Base-by-base conservation (phyloP, 2,888 invertebrate genomes). In the Dicranocentrus wangi region DNA sequence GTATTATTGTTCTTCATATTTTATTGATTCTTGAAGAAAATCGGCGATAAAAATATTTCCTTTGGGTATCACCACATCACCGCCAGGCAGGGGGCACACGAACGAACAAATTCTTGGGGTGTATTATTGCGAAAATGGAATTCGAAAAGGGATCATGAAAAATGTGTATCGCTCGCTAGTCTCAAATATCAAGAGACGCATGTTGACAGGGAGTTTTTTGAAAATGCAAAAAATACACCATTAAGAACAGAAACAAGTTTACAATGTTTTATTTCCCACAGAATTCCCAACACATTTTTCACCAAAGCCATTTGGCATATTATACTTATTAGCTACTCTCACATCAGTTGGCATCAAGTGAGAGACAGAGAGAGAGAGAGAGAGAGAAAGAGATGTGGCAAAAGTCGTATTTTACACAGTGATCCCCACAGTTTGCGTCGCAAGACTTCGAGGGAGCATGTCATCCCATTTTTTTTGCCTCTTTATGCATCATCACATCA, bases 211-310 rank as follows among this genome's bases (percentile, higher is more conserved):
- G 10, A 47, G 39, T 39, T 39, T 39, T 39, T 13, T 13, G 13
- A 39, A 39, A 5, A 47, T 39, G 39, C 39, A 39, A 39, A 39
- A 8, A 15, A 47, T 47, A 47, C 55, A 55, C n/a, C n/a, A n/a
- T n/a, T n/a, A 19, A 55, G 51, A 51, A 39, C n/a, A n/a, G 21
- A 43, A 65, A 65, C 65, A 65, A 65, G 65, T 65, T 65, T 65
- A 65, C 21, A 42, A 65, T 65, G 65, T 43, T n/a, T n/a, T 43
- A 65, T 65, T 65, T 51, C 68, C 51, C 47, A 47, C 47, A 68
- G 51, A 68, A 51, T 66, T 51, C 68, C 68, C 68, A 51, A 47
- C 27, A 51, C 7, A 3, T 25, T 65, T n/a, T 32, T 21, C 13
- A 21, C 32, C 10, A 5, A 13, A 47, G 47, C 47, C 32, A 61